phyloP scores from a whole-genome alignment of 2,113 vertebrate species.

The Hippocampus abdominalis region DNA sequence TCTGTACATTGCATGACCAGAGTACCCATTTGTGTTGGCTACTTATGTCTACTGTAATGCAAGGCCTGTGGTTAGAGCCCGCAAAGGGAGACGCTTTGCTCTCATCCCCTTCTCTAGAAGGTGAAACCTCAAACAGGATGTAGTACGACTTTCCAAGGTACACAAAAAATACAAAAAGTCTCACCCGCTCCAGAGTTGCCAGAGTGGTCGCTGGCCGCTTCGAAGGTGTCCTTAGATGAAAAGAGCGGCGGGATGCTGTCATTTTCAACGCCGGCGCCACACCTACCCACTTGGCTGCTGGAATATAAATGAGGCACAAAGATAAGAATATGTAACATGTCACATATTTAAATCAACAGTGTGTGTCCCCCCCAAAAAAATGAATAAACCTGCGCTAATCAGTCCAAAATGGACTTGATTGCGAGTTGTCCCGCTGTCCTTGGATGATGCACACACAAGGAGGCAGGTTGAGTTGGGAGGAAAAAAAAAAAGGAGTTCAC shows the following conservation, averaged over 20 bases:
- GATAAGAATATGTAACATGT: conserved; percentile 19
- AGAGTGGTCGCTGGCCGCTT: conserved; percentile 36
- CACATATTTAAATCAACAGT: conserved; percentile 8
- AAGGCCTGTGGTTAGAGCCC: no score
- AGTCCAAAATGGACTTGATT: conserved; percentile 33
- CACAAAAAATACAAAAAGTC: neutral
- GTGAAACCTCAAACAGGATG: no score
- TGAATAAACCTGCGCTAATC: conserved; percentile 43
- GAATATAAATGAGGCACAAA: conserved; percentile 52
- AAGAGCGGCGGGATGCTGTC: conserved; percentile 14
- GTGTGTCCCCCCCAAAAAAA: neutral
- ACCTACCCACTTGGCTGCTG: conserved; percentile 9
- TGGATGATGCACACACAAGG: conserved; percentile 26
- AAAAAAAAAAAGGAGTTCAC: conserved; percentile 14
- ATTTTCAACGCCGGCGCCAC: conserved; percentile 26
- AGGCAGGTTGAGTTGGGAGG: neutral
- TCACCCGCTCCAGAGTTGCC: conserved; percentile 18
- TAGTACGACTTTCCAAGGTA: neutral
- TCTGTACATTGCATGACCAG: no score
- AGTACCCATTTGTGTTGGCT: no score
- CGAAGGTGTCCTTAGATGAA: conserved; percentile 56
- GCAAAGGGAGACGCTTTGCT: no score
- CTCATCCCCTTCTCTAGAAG: no score
- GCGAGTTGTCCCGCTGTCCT: conserved; percentile 30
- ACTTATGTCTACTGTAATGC: no score